Evolutionary conservation across 2,888 invertebrate species (phyloP).

Genomic region (Caenorhabditis angaria): DNA sequence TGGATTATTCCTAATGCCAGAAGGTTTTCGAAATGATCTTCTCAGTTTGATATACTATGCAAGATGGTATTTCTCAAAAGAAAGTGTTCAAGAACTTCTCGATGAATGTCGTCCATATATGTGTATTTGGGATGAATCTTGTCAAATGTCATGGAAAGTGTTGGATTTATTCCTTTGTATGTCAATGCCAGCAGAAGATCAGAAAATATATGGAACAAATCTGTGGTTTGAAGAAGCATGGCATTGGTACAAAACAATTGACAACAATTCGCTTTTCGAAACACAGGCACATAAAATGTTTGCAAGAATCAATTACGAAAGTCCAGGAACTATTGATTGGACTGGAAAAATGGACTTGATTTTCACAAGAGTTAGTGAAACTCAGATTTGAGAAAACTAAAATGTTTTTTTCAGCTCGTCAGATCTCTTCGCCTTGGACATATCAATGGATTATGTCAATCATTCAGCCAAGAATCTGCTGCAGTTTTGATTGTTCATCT

Average conservation of each 20-base stretch:
- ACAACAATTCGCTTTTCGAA: constrained; percentile 74
- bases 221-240: constrained; percentile 75
- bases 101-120: constrained; percentile 84
- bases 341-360: constrained; percentile 82
- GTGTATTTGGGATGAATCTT: constrained; percentile 79
- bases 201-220: constrained; percentile 73
- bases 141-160: constrained; percentile 76
- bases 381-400: neutral
- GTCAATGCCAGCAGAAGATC: constrained; percentile 25
- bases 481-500: constrained; percentile 60
- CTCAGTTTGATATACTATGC: constrained; percentile 68
- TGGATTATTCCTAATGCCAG: constrained; percentile 69
- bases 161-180: constrained; percentile 83
- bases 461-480: constrained; percentile 46
- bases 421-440: constrained; percentile 53
- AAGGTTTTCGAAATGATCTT: constrained; percentile 72
- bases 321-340: constrained; percentile 82
- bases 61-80: constrained; percentile 79
- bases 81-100: constrained; percentile 85
- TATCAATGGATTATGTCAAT: constrained; percentile 76
- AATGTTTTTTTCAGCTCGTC: constrained; percentile 43
- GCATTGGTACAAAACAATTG: constrained; percentile 73
- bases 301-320: constrained; percentile 74
- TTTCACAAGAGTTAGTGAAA: constrained; percentile 74
- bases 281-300: constrained; percentile 78